Evolutionary conservation across 2,888 invertebrate species (phyloP), one percentile per base, ranked within the genome.

Genomic region (Lasius fuliginosus): DNA sequence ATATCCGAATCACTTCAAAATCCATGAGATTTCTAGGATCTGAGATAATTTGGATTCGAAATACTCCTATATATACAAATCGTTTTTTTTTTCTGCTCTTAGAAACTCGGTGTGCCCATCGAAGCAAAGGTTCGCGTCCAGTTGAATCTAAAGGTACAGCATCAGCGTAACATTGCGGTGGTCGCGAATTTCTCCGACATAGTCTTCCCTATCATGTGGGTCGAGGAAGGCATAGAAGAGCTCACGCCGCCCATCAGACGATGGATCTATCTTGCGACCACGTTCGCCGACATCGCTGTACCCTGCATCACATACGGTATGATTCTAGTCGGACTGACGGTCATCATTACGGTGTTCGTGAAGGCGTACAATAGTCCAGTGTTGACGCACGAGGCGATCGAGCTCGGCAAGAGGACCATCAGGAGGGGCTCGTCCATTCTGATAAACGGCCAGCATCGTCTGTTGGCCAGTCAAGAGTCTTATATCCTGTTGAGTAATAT

Each of bases 171-270:
- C 88, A 97, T 98, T 65, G 96, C 96, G 88, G 96, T 97, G 5
- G 98, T 98, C 15, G 95, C 97, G 88, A 96, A 97, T 86, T 98
- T 98, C 91, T 97, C 98, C 0, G 97, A 97, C 92, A 97, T 98
- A 75, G 96, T 98, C 9, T 98, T 98, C 93, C 98, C 98, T 0
- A 97, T 98, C 60, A 98, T 98, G 97, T 98, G 98, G 98, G 91
- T 98, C 2, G 98, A 98, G 94, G 98, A 98, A 97, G 98, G 98
- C 15, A 96, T 98, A 62, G 97, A 97, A 76, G 98, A 98, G 89
- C 94, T 98, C 9, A 96, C 98, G 0, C 97, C 98, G 0, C 95
- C 97, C n/a, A 98, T 98, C 82, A 96, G 97, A 92, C 96, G 97
- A 33, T 98, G 97, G 97, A 96, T 98, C 30, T 98, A 97, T 95